phyloP scores from a whole-genome alignment of 2,888 invertebrate species.

The Baronia brevicornis region DNA sequence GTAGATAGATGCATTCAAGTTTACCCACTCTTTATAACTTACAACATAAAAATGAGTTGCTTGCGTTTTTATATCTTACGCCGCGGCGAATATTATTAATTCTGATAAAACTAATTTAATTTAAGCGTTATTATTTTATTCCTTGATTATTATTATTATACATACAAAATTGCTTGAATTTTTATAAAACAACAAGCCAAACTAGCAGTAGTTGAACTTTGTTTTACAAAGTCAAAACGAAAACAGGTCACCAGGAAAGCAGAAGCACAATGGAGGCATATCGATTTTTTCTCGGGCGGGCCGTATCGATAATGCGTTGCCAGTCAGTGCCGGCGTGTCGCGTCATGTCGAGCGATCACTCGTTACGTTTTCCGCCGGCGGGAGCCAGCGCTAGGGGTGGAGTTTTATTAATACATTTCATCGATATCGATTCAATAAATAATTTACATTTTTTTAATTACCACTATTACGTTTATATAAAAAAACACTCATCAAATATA shows the following conservation, averaged over 20 bases:
- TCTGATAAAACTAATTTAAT: no score
- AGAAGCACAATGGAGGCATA: slow-evolving; percentile 20
- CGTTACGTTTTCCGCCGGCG: slow-evolving; percentile 20
- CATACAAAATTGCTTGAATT: not conserved
- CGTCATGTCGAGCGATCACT: slow-evolving; percentile 23
- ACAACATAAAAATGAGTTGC: no score
- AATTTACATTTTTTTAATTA: slow-evolving; percentile 7
- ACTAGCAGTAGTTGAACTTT: slow-evolving; percentile 20
- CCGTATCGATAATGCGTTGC: slow-evolving; percentile 13
- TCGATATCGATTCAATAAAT: slow-evolving; percentile 18
- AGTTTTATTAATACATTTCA: not conserved
- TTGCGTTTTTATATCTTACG: no score
- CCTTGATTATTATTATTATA: no score
- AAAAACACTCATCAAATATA: not conserved
- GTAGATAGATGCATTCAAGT: no score
- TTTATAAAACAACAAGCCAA: slow-evolving; percentile 5
- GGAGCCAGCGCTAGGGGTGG: slow-evolving; percentile 17
- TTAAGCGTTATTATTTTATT: no score
- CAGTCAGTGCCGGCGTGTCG: slow-evolving; percentile 15
- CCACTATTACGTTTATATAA: not conserved
- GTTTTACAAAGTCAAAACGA: slow-evolving; percentile 18
- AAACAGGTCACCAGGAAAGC: slow-evolving; percentile 18
- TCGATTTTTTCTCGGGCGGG: slow-evolving; percentile 13
- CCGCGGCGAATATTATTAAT: no score
- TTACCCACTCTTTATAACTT: no score